phyloP scores from a whole-genome alignment of 1,140 invertebrate genomes.

The Carcinoscorpius rotundicauda region DNA sequence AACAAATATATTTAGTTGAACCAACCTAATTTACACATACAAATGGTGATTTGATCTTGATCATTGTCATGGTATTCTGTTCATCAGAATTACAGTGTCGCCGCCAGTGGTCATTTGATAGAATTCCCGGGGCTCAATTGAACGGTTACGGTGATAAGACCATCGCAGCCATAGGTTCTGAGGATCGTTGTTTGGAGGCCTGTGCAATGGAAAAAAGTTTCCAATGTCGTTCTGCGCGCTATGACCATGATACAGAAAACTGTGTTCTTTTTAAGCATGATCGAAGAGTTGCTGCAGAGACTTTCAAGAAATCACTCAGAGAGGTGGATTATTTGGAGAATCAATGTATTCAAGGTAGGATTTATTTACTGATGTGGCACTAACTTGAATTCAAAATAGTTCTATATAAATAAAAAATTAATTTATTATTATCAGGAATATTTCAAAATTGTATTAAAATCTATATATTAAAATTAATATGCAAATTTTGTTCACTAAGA shows the following conservation, averaged over 20 bases:
- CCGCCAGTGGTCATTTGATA: neutral
- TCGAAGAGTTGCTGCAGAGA: constrained; percentile 1
- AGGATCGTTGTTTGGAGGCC: constrained; percentile 3
- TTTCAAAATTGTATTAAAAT: no score
- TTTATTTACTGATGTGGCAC: neutral
- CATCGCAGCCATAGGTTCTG: neutral
- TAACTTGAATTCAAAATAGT: no score
- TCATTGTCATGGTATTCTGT: no score
- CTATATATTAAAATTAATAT: no score
- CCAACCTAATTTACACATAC: no score
- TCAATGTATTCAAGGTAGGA: constrained; percentile 3
- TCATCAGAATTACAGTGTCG: no score
- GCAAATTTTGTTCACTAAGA: no score
- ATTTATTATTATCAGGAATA: no score
- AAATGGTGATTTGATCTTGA: no score
- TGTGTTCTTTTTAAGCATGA: constrained; percentile 1
- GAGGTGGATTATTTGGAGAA: neutral
- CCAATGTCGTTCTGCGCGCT: neutral
- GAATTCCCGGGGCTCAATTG: neutral
- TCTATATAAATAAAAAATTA: no score
- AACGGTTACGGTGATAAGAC: constrained; percentile 1
- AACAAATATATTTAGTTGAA: no score
- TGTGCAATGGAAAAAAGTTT: constrained; percentile 1
- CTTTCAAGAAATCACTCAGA: constrained; percentile 2
- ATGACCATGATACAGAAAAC: neutral